These are phyloP conservation scores for Bubo blakistoni DNA, from an alignment of 2,113 vertebrate species.

Conservation along the genomic window DNA sequence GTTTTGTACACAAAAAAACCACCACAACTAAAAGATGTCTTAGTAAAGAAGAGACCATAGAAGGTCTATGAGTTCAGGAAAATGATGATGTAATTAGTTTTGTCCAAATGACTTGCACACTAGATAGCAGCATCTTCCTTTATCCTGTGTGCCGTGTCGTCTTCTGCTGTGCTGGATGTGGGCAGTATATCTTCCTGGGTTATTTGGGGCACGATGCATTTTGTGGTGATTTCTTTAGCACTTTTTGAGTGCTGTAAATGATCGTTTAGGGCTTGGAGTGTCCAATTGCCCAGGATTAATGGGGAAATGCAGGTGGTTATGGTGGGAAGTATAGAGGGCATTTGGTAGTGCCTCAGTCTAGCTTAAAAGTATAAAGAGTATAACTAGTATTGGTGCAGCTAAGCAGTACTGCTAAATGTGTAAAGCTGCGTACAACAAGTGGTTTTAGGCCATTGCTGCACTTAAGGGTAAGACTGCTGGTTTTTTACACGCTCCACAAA, in stretches of 20 bases:
- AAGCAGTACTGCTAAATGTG: too few species aligned
- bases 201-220: fast-evolving
- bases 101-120: fast-evolving
- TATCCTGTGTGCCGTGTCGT: too few species aligned
- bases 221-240: not conserved
- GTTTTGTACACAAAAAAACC: not conserved
- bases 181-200: too few species aligned
- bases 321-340: not conserved
- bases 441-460: not conserved
- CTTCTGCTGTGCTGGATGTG: not conserved
- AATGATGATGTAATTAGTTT: not conserved
- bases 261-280: not conserved
- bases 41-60: not conserved
- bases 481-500: not conserved
- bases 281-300: not conserved
- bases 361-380: not conserved
- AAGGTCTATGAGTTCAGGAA: not conserved
- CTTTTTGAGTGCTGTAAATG: not conserved
- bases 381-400: not conserved
- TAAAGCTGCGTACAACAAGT: fast-evolving
- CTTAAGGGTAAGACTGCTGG: not conserved
- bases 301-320: not conserved
- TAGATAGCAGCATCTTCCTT: not conserved
- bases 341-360: not conserved
- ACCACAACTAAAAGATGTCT: too few species aligned